phyloP scores from a whole-genome alignment of 92 coral and sea anemone genomes.

The Bergia sp. region DNA sequence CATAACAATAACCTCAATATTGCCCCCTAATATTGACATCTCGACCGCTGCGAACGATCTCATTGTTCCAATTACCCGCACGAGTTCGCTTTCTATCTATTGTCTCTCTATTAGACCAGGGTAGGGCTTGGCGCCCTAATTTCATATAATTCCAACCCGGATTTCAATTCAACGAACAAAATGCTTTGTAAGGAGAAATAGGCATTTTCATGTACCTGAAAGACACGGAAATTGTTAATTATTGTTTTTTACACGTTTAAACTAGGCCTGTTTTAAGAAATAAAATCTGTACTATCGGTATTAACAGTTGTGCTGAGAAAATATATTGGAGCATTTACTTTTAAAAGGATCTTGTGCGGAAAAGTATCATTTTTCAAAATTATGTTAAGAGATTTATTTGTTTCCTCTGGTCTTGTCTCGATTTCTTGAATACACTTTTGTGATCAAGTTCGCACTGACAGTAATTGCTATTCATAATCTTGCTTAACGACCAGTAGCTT shows the following conservation, averaged over 20 bases:
- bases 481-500: neutral
- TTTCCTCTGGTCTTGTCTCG: neutral
- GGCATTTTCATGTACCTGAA: neutral
- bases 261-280: neutral
- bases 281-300: neutral
- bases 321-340: neutral
- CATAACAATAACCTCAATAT: constrained; percentile 71
- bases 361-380: neutral
- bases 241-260: neutral
- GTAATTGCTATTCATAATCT: constrained; percentile 21
- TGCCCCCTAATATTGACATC: constrained; percentile 50
- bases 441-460: neutral
- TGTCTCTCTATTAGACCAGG: constrained; percentile 37
- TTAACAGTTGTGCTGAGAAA: neutral
- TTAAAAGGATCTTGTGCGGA: neutral
- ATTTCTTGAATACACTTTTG: constrained; percentile 2
- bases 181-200: neutral
- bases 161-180: neutral
- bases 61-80: constrained; percentile 40
- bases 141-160: neutral
- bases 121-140: constrained; percentile 20
- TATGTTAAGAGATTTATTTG: neutral
- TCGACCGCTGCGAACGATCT: constrained; percentile 29
- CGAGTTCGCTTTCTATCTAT: constrained; percentile 28
- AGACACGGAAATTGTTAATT: neutral